Conservation (phyloP, 53 echinoderm and acorn worm genomes). For the Zoroaster sp. region DNA sequence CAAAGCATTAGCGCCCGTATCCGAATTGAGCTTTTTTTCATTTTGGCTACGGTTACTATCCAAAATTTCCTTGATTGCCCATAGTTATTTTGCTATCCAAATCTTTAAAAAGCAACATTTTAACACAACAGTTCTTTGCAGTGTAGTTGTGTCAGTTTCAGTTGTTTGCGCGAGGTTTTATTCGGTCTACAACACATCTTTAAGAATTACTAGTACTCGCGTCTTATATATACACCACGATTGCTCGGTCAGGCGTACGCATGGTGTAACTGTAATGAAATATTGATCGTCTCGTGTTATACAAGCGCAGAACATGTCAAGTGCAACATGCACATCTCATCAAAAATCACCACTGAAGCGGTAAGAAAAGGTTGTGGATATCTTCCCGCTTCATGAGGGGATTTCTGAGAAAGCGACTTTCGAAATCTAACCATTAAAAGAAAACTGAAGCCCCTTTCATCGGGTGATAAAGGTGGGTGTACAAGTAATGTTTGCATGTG, state of each 20-base stretch:
- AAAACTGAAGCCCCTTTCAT: no score
- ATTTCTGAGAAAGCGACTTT: neutral
- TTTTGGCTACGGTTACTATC: no score
- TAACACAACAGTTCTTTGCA: no score
- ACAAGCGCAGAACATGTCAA: constrained; percentile 41
- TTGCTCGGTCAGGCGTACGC: constrained; percentile 24
- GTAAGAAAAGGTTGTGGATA: neutral
- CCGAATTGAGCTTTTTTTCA: no score
- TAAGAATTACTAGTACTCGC: neutral
- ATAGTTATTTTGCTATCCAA: no score
- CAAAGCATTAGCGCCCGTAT: no score
- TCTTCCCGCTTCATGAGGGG: neutral
- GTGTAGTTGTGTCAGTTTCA: neutral
- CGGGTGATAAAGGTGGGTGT: no score
- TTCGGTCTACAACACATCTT: neutral
- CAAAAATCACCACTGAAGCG: constrained; percentile 44
- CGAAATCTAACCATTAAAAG: no score
- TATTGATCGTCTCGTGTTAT: constrained; percentile 40
- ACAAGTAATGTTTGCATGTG: no score
- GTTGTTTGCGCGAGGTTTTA: neutral
- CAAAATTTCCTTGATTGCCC: no score
- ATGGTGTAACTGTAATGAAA: constrained; percentile 53
- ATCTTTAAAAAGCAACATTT: no score
- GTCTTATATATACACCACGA: neutral
- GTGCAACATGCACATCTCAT: neutral